Conservation (phyloP, 92 coral and sea anemone species). For the Phenganax marumi region DNA sequence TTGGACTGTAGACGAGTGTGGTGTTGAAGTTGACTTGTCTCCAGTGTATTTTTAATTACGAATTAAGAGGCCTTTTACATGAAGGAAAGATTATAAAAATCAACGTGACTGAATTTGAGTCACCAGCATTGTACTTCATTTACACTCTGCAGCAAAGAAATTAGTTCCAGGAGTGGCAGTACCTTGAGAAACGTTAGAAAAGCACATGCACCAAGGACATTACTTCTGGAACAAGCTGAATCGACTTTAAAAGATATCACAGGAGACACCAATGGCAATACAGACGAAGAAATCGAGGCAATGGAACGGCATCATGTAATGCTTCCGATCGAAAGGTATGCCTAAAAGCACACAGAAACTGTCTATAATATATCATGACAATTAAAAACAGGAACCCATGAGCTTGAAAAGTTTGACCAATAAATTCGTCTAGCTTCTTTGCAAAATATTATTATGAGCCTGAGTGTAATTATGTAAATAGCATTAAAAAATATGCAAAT, state of each 20-base stretch:
- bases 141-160: not conserved
- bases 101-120: not conserved
- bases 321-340: not conserved
- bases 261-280: not conserved
- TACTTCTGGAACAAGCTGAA: not conserved
- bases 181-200: not conserved
- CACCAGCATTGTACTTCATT: slow-evolving; percentile 4
- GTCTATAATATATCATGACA: not conserved
- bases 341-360: not conserved
- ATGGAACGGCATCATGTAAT: not conserved
- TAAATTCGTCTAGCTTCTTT: not conserved
- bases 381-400: not conserved
- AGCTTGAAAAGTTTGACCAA: slow-evolving; percentile 7
- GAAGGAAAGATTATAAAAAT: not conserved
- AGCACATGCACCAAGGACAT: slow-evolving; percentile 2
- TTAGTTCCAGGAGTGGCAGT: not conserved
- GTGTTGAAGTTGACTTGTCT: slow-evolving; percentile 17
- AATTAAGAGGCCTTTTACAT: slow-evolving; percentile 4
- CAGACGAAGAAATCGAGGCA: not conserved
- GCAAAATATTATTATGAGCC: too few relatives aligned
- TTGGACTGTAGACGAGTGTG: slow-evolving; percentile 4
- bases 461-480: too few relatives aligned
- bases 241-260: not conserved
- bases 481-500: too few relatives aligned
- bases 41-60: not conserved